Percentiles rank a stretch among this genome's conserved stretches.
phyloP scores from a whole-genome alignment of 2,888 invertebrate species.

The Hybos culiciformis region DNA sequence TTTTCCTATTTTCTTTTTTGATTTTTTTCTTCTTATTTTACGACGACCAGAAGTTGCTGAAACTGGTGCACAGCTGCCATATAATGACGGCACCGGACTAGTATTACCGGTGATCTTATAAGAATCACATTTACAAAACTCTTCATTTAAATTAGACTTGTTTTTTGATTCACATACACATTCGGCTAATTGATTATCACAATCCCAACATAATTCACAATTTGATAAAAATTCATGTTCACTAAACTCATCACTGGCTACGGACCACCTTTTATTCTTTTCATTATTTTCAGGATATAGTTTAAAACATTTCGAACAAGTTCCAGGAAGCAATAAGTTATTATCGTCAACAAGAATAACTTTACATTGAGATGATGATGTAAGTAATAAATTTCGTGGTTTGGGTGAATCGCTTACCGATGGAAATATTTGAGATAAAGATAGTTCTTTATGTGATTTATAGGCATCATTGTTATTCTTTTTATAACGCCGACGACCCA shows the following conservation, averaged over 20 bases:
- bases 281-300: slow-evolving; percentile 3
- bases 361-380: neutral
- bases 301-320: slow-evolving; percentile 15
- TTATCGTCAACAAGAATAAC: slow-evolving; percentile 4
- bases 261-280: slow-evolving; percentile 13
- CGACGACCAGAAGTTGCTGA: slow-evolving; percentile 1
- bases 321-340: slow-evolving; percentile 13
- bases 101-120: neutral
- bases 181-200: slow-evolving; percentile 19
- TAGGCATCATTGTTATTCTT: slow-evolving; percentile 4
- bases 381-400: neutral
- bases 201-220: slow-evolving; percentile 20
- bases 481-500: slow-evolving; percentile 14
- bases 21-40: slow-evolving; percentile 19
- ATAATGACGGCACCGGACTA: neutral
- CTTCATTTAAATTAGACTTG: neutral
- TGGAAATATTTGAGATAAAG: slow-evolving; percentile 18
- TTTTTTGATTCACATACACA: slow-evolving; percentile 14
- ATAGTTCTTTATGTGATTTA: slow-evolving; percentile 16
- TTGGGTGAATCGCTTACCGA: slow-evolving; percentile 13
- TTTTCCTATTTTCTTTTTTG: slow-evolving; percentile 18
- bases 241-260: slow-evolving; percentile 20
- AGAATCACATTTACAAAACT: slow-evolving; percentile 10
- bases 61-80: neutral
- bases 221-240: slow-evolving; percentile 20